phyloP scores from a whole-genome alignment of 2,888 invertebrate genomes.

The Blomia tropicalis region DNA sequence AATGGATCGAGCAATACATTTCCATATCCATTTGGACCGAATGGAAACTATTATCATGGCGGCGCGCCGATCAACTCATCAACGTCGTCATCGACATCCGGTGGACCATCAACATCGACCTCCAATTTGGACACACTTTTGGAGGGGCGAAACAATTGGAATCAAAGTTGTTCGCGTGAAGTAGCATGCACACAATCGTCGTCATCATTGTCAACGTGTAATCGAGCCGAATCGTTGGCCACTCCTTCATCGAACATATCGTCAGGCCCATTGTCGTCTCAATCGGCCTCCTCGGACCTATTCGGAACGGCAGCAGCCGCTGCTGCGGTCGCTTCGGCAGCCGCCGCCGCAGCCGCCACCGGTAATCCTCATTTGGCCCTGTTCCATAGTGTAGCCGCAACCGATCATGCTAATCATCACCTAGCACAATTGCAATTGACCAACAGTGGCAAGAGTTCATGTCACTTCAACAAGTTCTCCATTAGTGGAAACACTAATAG shows the following conservation, averaged over 20 bases:
- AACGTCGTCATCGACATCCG: background rate
- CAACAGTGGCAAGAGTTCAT: background rate
- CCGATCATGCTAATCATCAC: background rate
- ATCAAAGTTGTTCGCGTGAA: background rate
- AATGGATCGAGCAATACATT: background rate
- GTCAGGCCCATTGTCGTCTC: no score
- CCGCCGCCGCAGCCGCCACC: slow-evolving; percentile 1
- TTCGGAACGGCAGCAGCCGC: slow-evolving; percentile 7
- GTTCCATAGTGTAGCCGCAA: slow-evolving; percentile 6
- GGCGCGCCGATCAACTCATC: no score
- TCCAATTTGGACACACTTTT: background rate
- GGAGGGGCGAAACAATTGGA: background rate
- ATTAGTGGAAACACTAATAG: background rate
- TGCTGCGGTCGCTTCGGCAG: slow-evolving; percentile 1
- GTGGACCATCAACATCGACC: background rate
- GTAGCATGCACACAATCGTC: background rate
- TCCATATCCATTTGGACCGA: slow-evolving; percentile 1
- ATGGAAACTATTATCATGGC: background rate
- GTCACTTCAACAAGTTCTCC: background rate
- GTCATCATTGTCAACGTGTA: background rate
- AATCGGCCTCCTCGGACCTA: slow-evolving; percentile 7
- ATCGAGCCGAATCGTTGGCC: background rate
- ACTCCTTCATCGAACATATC: background rate
- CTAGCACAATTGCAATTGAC: background rate
- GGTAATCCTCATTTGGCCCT: slow-evolving; percentile 8